These are phyloP conservation scores for Ips typographus DNA, from an alignment of 1,140 invertebrate genomes.

Conservation along the genomic window DNA sequence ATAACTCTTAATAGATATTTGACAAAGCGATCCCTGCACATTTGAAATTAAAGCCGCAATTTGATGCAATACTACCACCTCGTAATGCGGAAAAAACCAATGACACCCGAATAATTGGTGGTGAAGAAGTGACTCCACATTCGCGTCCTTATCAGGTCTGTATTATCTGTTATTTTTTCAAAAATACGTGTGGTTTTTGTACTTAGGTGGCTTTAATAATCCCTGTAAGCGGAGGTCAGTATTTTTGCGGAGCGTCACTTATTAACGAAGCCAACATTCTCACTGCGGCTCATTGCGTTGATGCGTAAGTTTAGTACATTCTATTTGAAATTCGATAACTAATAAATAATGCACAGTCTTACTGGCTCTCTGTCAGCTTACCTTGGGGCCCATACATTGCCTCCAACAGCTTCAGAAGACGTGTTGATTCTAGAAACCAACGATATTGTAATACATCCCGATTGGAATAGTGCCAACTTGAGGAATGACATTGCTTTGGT, in stretches of 20 bases:
- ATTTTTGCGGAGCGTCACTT: constrained; percentile 59
- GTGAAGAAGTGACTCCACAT: constrained; percentile 33
- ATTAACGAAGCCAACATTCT: constrained; percentile 54
- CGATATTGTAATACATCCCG: constrained; percentile 10
- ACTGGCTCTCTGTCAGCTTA: not conserved
- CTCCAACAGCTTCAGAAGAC: constrained; percentile 6
- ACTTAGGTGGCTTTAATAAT: constrained; percentile 5
- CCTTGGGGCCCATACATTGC: constrained; percentile 16
- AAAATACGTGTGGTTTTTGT: not conserved
- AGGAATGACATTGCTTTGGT: constrained; percentile 25
- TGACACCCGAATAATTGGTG: constrained; percentile 35
- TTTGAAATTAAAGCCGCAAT: too few relatives aligned
- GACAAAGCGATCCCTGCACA: too few relatives aligned
- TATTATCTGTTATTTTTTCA: too few relatives aligned
- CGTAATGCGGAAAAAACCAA: too few relatives aligned
- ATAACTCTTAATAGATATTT: too few relatives aligned
- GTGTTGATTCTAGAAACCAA: not conserved
- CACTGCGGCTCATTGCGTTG: constrained; percentile 60
- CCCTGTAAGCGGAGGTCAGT: not conserved
- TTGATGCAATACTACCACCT: too few relatives aligned
- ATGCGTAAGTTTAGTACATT: constrained; percentile 4
- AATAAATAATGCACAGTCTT: too few relatives aligned
- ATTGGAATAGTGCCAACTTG: constrained; percentile 15
- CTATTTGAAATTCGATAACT: too few relatives aligned
- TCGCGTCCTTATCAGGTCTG: constrained; percentile 32